phyloP scores from a whole-genome alignment of 1,140 invertebrate genomes.

The Augochlora pura region DNA sequence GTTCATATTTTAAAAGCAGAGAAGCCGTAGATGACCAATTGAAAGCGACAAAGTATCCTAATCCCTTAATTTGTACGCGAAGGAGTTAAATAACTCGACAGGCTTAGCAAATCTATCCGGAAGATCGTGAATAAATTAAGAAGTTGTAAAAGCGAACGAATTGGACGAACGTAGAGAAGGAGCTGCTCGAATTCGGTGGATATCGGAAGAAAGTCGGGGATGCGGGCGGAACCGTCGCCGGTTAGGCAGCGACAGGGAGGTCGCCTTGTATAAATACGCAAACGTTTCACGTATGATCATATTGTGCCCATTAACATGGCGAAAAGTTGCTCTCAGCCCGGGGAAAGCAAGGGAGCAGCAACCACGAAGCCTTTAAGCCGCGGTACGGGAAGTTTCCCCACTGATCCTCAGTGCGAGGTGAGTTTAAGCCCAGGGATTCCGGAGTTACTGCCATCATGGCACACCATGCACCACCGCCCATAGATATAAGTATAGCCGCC shows the following conservation, averaged over 20 bases:
- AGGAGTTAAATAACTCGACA: too few relatives aligned
- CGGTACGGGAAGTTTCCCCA: conserved; percentile 78
- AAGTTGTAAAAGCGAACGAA: too few relatives aligned
- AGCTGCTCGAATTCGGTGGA: too few relatives aligned
- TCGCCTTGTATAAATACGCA: conserved; percentile 63
- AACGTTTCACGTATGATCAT: conserved; percentile 74
- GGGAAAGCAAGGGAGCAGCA: conserved; percentile 73
- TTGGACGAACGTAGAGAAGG: too few relatives aligned
- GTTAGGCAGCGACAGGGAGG: not conserved
- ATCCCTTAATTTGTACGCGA: too few relatives aligned
- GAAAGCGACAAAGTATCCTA: too few relatives aligned
- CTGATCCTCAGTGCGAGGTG: conserved; percentile 77
- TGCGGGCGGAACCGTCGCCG: too few relatives aligned
- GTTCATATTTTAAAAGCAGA: too few relatives aligned
- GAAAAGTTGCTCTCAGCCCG: conserved; percentile 70
- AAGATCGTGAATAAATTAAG: too few relatives aligned
- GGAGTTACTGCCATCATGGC: conserved; percentile 79
- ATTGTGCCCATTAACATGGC: conserved; percentile 78
- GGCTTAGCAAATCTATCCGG: too few relatives aligned
- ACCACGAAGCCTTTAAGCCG: conserved; percentile 80
- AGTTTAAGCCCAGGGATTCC: conserved; percentile 80
- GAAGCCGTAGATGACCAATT: too few relatives aligned
- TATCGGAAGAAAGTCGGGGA: too few relatives aligned
- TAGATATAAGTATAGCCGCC: conserved; percentile 65
- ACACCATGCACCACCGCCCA: conserved; percentile 75